Base-by-base conservation (phyloP, 2,113 vertebrate genomes). In the Promerops cafer region DNA sequence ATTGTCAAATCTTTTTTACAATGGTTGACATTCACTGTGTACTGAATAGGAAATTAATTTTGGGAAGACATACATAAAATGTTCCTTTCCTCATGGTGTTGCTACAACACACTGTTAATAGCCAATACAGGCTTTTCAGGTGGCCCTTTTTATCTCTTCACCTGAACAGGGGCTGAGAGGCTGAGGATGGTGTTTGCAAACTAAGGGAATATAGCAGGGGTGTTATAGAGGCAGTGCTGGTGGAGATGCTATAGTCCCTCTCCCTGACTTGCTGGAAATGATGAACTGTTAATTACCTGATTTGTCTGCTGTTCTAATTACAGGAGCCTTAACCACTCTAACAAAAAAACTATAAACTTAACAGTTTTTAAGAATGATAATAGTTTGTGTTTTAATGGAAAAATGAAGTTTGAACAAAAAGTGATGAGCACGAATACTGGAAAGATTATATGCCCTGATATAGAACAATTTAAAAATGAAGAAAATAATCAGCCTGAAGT, bases 401-500 rank as follows among this genome's bases (percentile, higher is more conserved):
- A 94, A 87, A 88, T 87, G 47, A 52, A 65, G 19, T 98, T 89
- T 90, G 47, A 23, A 35, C 97, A 97, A 94, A 93, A 63, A 63
- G 59, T 97, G 16, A 54, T 1, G 2, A 45, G 89, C 11, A 27
- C 22, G 2, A 66, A n/a, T 42, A 81, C 54, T 28, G 98, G 98
- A 68, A 74, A 8, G 2, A 94, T 99, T 60, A 87, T 94, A 40
- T 99, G 99, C 68, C 99, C 99, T 53, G 89, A 98, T 40, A 27
- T 98, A 71, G 85, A 42, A 16, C 66, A 90, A 16, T 98, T 98
- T 79, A 96, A 97, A 63, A 53, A 84, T 52, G 97, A 97, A 89
- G 94, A 98, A 30, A 83, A 98, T 63, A 35, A 95, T 28, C 87
- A 96, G 3, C 96, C 94, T 64, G 71, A 96, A 81, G 49, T 99